A percentile compares a stretch with the other conserved stretches of the same genome.
Evolutionary conservation across 2,113 vertebrate genomes (phyloP).

Genomic region (Ailuropoda melanoleuca): DNA sequence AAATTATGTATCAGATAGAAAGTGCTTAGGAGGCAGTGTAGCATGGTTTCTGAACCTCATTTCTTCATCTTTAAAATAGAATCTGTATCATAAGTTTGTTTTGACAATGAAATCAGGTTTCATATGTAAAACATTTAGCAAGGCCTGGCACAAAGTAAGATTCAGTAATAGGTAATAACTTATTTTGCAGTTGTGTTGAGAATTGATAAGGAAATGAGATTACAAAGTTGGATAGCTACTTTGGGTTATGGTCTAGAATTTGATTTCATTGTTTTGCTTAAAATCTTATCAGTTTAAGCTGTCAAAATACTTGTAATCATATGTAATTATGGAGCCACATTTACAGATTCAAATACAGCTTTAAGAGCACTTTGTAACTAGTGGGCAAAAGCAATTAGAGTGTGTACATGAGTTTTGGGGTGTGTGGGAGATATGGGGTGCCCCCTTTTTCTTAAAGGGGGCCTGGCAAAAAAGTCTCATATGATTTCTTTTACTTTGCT

Average conservation of each 20-base stretch:
- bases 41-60: not conserved
- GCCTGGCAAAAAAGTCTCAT: not conserved
- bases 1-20: not conserved
- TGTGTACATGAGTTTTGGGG: not conserved
- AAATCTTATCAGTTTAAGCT: constrained; percentile 1
- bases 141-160: not conserved
- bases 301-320: not conserved
- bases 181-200: not conserved
- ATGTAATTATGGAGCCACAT: not conserved
- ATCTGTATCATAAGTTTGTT: not conserved
- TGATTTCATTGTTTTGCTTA: constrained; percentile 26
- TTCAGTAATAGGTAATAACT: not conserved
- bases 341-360: not conserved
- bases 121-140: not conserved
- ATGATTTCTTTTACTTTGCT: not conserved
- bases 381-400: not conserved
- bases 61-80: not conserved
- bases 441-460: not conserved
- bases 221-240: not conserved
- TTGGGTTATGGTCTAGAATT: not conserved
- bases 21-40: not conserved
- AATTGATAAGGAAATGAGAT: not conserved
- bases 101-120: not conserved
- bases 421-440: not conserved
- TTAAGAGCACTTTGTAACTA: constrained; percentile 20